These are phyloP conservation scores for Mizuhopecten yessoensis DNA, from an alignment of 1,140 invertebrate species.

Conservation along the genomic window DNA sequence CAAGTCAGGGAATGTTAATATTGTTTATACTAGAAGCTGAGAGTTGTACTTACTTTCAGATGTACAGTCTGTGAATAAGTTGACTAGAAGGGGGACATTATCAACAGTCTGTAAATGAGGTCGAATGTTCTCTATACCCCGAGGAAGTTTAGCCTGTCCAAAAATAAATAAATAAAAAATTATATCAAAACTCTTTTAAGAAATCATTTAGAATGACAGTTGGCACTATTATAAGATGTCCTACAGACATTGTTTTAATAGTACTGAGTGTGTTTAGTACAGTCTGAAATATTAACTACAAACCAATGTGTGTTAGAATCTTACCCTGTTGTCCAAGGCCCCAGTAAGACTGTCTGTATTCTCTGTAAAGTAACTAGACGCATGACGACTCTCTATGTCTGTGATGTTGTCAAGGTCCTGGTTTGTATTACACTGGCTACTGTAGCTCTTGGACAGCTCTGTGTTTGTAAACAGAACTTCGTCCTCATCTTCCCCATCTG, in stretches of 20 bases:
- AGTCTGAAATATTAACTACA: not conserved
- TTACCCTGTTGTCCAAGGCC: conserved; percentile 89
- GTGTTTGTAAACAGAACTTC: not conserved
- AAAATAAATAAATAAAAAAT: not conserved
- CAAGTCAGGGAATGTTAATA: no score
- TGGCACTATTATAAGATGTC: no score
- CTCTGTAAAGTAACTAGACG: conserved; percentile 80
- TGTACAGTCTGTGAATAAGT: conserved; percentile 98
- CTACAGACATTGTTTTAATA: no score
- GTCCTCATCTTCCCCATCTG: not conserved
- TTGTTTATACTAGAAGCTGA: not conserved
- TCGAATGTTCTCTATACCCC: conserved; percentile 97
- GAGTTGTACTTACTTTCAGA: conserved; percentile 84
- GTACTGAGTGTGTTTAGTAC: not conserved
- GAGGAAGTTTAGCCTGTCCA: conserved; percentile 91
- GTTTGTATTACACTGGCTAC: conserved; percentile 40
- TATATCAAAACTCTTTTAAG: no score
- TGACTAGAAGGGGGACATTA: conserved; percentile 97
- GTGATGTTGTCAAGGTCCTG: conserved; percentile 52
- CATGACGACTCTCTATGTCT: conserved; percentile 75
- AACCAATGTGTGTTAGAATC: conserved; percentile 55
- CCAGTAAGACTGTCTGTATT: conserved; percentile 80
- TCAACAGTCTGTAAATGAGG: conserved; percentile 97
- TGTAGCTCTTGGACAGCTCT: conserved; percentile 8
- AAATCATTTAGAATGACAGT: no score